Conservation (phyloP, 2,888 invertebrate species). For the Hemicrepidius hirtus region DNA sequence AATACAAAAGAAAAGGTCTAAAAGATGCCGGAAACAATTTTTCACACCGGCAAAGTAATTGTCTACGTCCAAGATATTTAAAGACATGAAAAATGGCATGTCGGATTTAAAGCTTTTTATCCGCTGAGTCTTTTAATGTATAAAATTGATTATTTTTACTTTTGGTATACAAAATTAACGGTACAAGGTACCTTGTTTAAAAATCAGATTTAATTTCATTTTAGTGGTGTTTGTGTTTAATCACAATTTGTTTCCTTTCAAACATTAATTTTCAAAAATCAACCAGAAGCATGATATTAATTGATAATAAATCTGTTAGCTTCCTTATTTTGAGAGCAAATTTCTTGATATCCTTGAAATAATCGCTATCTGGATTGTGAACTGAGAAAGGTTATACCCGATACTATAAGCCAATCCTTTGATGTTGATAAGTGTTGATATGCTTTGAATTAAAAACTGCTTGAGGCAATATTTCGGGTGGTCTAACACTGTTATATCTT, state of each 20-base stretch:
- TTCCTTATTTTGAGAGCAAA: too few species aligned
- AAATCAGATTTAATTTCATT: slow-evolving; percentile 4
- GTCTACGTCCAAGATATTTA: slow-evolving; percentile 38
- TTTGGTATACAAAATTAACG: slow-evolving; percentile 18
- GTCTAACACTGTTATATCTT: slow-evolving; percentile 33
- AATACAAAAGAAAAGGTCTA: slow-evolving; percentile 31
- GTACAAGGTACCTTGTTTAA: slow-evolving; percentile 1
- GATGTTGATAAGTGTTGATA: slow-evolving; percentile 3
- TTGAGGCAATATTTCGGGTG: slow-evolving; percentile 21
- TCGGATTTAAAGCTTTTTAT: slow-evolving; percentile 32
- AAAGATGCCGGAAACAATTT: slow-evolving; percentile 42
- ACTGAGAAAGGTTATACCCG: too few species aligned
- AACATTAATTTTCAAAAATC: too few species aligned
- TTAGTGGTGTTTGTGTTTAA: neutral
- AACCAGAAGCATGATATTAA: too few species aligned
- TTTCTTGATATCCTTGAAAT: neutral
- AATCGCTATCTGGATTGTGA: too few species aligned
- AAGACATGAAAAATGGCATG: slow-evolving; percentile 37
- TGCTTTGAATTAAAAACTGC: slow-evolving; percentile 13
- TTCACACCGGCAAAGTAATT: slow-evolving; percentile 37
- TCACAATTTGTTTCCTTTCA: neutral
- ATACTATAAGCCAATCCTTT: too few species aligned
- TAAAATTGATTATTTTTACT: slow-evolving; percentile 31
- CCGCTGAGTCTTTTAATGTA: slow-evolving; percentile 18
- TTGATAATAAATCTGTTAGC: too few species aligned